Percentiles rank a stretch among this genome's conserved stretches.
phyloP scores from a whole-genome alignment of 2,113 vertebrate genomes.

The Morone saxatilis region DNA sequence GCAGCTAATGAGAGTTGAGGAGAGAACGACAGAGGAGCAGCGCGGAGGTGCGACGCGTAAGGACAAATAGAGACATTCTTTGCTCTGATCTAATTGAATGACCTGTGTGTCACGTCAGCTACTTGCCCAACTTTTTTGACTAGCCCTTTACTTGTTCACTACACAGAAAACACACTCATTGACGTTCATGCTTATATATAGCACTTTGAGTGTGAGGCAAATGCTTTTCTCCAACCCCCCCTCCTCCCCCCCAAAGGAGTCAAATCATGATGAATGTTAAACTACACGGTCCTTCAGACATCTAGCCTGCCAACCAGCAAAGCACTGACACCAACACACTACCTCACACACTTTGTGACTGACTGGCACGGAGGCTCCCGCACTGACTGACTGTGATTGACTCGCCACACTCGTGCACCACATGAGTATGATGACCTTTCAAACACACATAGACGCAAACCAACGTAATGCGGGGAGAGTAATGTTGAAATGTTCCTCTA shows the following conservation, averaged over 20 bases:
- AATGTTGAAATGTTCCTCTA: slow-evolving; percentile 26
- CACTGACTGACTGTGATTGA: slow-evolving; percentile 66
- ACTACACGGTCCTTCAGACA: slow-evolving; percentile 68
- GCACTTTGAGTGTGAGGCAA: slow-evolving; percentile 77
- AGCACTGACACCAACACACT: slow-evolving; percentile 88
- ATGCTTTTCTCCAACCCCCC: slow-evolving; percentile 21
- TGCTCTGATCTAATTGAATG: slow-evolving; percentile 61
- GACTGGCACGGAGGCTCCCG: slow-evolving; percentile 74
- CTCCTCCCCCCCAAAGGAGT: slow-evolving; percentile 47
- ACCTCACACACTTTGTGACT: slow-evolving; percentile 83
- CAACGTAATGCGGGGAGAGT: not conserved
- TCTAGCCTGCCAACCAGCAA: slow-evolving; percentile 78
- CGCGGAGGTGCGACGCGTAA: slow-evolving; percentile 11
- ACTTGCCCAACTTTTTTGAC: slow-evolving; percentile 57
- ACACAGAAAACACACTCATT: slow-evolving; percentile 64
- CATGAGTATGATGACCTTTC: slow-evolving; percentile 42
- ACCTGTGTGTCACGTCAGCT: slow-evolving; percentile 62
- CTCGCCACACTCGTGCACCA: slow-evolving; percentile 38
- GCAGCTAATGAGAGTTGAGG: slow-evolving; percentile 94
- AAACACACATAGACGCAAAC: slow-evolving; percentile 33
- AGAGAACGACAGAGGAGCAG: slow-evolving; percentile 14
- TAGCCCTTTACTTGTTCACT: slow-evolving; percentile 76
- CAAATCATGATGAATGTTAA: slow-evolving; percentile 77
- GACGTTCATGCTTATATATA: slow-evolving; percentile 72
- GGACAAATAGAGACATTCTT: slow-evolving; percentile 55